These are phyloP conservation scores for Anas platyrhynchos DNA, from an alignment of 2,113 vertebrate genomes.

Conservation along the genomic window DNA sequence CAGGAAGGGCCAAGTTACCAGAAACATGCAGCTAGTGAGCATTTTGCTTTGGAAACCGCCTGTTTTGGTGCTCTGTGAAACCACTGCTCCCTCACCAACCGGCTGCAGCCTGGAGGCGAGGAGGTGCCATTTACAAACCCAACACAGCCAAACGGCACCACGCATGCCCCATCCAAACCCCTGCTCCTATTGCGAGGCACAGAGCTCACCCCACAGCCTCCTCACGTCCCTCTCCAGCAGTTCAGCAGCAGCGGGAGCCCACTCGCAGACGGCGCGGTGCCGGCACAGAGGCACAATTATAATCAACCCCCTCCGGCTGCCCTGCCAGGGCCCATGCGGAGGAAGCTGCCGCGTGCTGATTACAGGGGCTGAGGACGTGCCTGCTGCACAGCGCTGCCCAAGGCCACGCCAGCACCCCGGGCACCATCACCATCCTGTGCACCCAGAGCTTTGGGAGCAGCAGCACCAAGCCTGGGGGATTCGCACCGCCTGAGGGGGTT, in stretches of 20 bases:
- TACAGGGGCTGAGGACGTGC: background rate
- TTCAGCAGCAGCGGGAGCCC: background rate
- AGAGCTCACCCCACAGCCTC: background rate
- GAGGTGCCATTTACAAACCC: background rate
- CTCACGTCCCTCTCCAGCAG: background rate
- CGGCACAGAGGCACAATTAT: background rate
- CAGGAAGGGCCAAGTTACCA: background rate
- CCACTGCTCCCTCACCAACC: background rate
- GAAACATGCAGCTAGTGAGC: background rate
- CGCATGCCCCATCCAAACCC: background rate
- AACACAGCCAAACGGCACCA: fast-evolving
- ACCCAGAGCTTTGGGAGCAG: background rate
- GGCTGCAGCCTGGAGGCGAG: fast-evolving
- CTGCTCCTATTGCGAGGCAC: no score
- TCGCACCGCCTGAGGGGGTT: background rate
- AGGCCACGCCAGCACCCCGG: fast-evolving
- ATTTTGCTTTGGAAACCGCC: background rate
- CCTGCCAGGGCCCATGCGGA: fast-evolving
- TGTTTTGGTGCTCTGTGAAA: background rate
- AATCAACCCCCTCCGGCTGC: background rate
- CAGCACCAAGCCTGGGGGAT: background rate
- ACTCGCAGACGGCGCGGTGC: background rate
- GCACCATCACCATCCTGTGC: no score
- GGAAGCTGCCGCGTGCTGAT: background rate
- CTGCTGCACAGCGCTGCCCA: fast-evolving